Evolutionary conservation across 1,140 invertebrate species (phyloP).

Genomic region (Asbolus verrucosus): DNA sequence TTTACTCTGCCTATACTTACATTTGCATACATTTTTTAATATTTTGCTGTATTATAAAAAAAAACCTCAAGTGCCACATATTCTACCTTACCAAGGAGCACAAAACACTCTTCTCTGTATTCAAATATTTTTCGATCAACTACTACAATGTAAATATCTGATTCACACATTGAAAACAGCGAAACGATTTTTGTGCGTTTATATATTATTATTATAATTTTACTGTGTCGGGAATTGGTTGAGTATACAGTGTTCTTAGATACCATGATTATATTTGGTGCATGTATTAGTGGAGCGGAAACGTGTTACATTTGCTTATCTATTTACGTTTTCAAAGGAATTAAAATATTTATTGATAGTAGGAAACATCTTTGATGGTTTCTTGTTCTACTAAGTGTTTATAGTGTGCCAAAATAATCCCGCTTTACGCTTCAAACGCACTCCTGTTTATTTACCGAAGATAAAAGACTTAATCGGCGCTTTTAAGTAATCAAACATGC

Average conservation of each 20-base stretch:
- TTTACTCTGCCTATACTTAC: too few species aligned
- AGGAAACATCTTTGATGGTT: slow-evolving; percentile 60
- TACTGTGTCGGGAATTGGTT: too few species aligned
- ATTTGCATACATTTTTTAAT: too few species aligned
- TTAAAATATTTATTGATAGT: slow-evolving; percentile 63
- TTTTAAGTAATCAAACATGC: slow-evolving; percentile 61
- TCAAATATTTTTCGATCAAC: too few species aligned
- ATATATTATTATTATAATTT: too few species aligned
- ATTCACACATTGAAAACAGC: too few species aligned
- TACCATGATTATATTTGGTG: neutral
- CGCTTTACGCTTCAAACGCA: slow-evolving; percentile 53
- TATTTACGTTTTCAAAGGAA: slow-evolving; percentile 60
- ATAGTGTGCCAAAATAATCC: slow-evolving; percentile 59
- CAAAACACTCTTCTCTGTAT: too few species aligned
- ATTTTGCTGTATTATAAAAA: too few species aligned
- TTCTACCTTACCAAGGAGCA: too few species aligned
- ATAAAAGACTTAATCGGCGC: slow-evolving; percentile 62
- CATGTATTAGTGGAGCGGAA: slow-evolving; percentile 47
- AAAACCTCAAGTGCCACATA: too few species aligned
- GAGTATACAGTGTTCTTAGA: neutral
- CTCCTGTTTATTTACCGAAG: slow-evolving; percentile 59
- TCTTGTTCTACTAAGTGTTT: slow-evolving; percentile 60
- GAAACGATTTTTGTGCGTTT: neutral
- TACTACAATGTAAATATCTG: too few species aligned
- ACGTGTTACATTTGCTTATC: slow-evolving; percentile 59